These are phyloP conservation scores for Rhineura floridana DNA, from an alignment of 2,113 vertebrate species.

Conservation along the genomic window DNA sequence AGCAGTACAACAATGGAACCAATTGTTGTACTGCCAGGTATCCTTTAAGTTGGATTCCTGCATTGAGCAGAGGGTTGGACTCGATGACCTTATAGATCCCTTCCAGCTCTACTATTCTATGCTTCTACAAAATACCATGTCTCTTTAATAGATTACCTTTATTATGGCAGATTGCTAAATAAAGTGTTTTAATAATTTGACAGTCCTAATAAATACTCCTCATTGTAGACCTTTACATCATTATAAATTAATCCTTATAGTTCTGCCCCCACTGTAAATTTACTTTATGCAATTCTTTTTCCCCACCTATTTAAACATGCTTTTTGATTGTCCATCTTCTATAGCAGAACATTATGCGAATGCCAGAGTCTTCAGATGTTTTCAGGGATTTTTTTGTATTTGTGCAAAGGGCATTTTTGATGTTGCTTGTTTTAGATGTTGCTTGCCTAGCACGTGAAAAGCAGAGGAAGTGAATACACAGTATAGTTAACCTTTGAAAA, in stretches of 20 bases:
- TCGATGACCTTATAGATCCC: too few relatives aligned
- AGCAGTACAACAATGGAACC: too few relatives aligned
- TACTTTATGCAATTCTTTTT: not conserved
- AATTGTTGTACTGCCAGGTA: too few relatives aligned
- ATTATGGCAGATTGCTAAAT: not conserved
- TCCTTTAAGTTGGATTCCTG: too few relatives aligned
- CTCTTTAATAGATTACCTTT: not conserved
- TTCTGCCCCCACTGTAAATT: not conserved
- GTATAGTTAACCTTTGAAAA: constrained; percentile 21
- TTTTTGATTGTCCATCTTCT: not conserved
- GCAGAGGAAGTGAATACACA: not conserved
- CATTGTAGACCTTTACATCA: not conserved
- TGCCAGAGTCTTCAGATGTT: constrained; percentile 2
- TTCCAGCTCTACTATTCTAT: too few relatives aligned
- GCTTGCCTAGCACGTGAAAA: not conserved
- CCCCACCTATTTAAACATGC: not conserved
- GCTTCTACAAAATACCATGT: too few relatives aligned
- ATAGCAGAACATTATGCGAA: not conserved
- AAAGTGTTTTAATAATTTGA: not conserved
- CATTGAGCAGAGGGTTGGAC: too few relatives aligned
- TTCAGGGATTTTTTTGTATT: not conserved
- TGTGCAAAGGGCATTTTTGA: constrained; percentile 20
- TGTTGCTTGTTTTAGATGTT: constrained; percentile 2
- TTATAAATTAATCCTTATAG: not conserved
- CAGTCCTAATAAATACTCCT: not conserved